Conservation (phyloP, 2,113 vertebrate genomes). For the Scatophagus argus region DNA sequence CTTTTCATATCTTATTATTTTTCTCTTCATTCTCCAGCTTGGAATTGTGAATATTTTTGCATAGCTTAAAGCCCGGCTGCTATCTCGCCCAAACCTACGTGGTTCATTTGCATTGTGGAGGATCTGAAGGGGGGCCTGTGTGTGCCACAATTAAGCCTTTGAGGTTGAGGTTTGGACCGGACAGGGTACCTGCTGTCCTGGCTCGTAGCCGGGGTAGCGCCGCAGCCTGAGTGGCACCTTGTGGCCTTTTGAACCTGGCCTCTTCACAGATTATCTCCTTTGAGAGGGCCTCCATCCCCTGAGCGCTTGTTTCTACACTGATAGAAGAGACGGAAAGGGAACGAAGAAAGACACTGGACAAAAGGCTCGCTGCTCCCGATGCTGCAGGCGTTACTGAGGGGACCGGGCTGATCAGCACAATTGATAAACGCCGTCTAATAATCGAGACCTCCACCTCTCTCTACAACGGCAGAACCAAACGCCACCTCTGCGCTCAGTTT, state of each 20-base stretch:
- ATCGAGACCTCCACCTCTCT: conserved; percentile 51
- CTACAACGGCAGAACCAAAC: conserved; percentile 39
- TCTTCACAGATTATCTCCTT: conserved; percentile 56
- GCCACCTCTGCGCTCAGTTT: conserved; percentile 50
- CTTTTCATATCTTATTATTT: conserved; percentile 71
- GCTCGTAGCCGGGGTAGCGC: conserved; percentile 4
- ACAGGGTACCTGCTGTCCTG: conserved; percentile 10
- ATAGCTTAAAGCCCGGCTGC: conserved; percentile 62
- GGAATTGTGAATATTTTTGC: conserved; percentile 71
- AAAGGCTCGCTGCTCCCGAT: conserved; percentile 49
- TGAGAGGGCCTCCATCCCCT: conserved; percentile 25
- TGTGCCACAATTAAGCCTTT: conserved; percentile 35
- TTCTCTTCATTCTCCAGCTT: conserved; percentile 52
- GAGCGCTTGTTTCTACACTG: conserved; percentile 51
- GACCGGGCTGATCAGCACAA: conserved; percentile 39
- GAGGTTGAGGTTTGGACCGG: conserved; percentile 36
- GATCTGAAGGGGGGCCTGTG: not conserved
- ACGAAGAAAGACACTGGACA: conserved; percentile 32
- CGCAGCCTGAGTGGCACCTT: conserved; percentile 43
- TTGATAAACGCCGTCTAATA: conserved; percentile 57
- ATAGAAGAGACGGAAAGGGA: conserved; percentile 37
- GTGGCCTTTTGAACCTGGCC: conserved; percentile 41
- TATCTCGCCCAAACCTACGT: conserved; percentile 64
- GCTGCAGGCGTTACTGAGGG: conserved; percentile 50
- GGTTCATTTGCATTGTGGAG: conserved; percentile 65